Evolutionary conservation across 2,888 invertebrate genomes (phyloP).

Genomic region (Epistrophella euchroma): DNA sequence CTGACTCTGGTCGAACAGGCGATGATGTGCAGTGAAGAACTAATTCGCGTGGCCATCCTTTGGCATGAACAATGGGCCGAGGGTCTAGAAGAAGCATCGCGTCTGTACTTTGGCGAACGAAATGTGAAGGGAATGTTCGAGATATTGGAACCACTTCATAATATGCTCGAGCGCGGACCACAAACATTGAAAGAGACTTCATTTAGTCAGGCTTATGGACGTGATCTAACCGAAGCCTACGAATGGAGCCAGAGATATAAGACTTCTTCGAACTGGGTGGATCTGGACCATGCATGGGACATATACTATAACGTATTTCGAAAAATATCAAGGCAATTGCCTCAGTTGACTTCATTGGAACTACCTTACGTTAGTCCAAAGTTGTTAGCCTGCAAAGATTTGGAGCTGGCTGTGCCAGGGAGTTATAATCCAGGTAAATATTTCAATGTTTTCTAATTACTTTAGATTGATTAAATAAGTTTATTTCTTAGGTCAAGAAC

Average conservation of each 20-base stretch:
- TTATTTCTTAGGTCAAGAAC: slow-evolving; percentile 86
- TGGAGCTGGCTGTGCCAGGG: slow-evolving; percentile 98
- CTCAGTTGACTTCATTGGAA: slow-evolving; percentile 94
- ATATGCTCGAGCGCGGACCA: slow-evolving; percentile 96
- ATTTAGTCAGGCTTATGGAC: slow-evolving; percentile 97
- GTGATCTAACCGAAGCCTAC: slow-evolving; percentile 96
- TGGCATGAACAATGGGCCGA: slow-evolving; percentile 99
- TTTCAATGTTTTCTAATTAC: not conserved
- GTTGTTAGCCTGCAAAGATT: slow-evolving; percentile 93
- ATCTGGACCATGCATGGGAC: slow-evolving; percentile 99
- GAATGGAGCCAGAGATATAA: slow-evolving; percentile 97
- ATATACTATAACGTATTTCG: slow-evolving; percentile 99
- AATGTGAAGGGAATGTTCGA: slow-evolving; percentile 99
- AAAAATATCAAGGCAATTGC: slow-evolving; percentile 96
- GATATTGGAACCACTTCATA: slow-evolving; percentile 96
- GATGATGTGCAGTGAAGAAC: slow-evolving; percentile 97
- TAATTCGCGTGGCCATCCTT: slow-evolving; percentile 98
- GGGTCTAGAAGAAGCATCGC: slow-evolving; percentile 96
- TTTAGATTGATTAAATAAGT: not conserved
- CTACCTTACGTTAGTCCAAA: slow-evolving; percentile 98
- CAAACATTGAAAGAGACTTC: slow-evolving; percentile 98
- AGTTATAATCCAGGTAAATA: slow-evolving; percentile 93
- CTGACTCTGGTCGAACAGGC: slow-evolving; percentile 97
- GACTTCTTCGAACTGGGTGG: slow-evolving; percentile 93
- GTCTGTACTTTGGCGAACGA: slow-evolving; percentile 97